phyloP scores from a whole-genome alignment of 1,140 invertebrate genomes.

The Phthorimaea operculella region DNA sequence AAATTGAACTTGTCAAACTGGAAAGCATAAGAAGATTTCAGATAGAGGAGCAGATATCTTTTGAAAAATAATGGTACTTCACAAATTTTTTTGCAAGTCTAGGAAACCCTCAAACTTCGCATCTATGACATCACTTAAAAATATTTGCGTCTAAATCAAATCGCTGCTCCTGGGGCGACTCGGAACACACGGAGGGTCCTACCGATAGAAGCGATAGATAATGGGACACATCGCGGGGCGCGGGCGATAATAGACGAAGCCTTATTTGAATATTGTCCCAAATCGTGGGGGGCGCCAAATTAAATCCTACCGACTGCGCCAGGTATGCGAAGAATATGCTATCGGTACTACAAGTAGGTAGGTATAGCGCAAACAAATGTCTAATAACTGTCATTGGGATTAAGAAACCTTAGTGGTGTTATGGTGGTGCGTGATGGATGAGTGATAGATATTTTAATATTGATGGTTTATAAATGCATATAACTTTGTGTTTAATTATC shows the following conservation, averaged over 20 bases:
- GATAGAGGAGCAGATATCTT: too few relatives aligned
- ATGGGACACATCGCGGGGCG: slow-evolving; percentile 50
- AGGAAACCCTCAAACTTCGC: too few relatives aligned
- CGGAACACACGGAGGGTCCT: slow-evolving; percentile 24
- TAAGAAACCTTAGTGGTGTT: neutral
- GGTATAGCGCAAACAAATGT: slow-evolving; percentile 7
- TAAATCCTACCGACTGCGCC: slow-evolving; percentile 52
- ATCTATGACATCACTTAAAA: too few relatives aligned
- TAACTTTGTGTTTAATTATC: too few relatives aligned
- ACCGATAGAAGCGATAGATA: slow-evolving; percentile 56
- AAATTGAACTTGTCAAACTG: too few relatives aligned
- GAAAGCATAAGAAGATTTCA: too few relatives aligned
- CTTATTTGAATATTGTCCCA: slow-evolving; percentile 66
- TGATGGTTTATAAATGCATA: too few relatives aligned
- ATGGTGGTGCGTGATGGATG: neutral
- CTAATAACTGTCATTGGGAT: neutral
- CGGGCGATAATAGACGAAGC: slow-evolving; percentile 60
- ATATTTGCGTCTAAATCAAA: too few relatives aligned
- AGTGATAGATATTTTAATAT: neutral
- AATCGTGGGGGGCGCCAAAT: slow-evolving; percentile 59
- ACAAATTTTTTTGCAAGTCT: too few relatives aligned
- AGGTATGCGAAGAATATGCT: slow-evolving; percentile 22
- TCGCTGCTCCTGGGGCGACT: too few relatives aligned
- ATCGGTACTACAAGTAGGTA: neutral
- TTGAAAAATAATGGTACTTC: too few relatives aligned